These are phyloP conservation scores for Antechinus flavipes DNA, from an alignment of 2,113 vertebrate species.

Conservation along the genomic window DNA sequence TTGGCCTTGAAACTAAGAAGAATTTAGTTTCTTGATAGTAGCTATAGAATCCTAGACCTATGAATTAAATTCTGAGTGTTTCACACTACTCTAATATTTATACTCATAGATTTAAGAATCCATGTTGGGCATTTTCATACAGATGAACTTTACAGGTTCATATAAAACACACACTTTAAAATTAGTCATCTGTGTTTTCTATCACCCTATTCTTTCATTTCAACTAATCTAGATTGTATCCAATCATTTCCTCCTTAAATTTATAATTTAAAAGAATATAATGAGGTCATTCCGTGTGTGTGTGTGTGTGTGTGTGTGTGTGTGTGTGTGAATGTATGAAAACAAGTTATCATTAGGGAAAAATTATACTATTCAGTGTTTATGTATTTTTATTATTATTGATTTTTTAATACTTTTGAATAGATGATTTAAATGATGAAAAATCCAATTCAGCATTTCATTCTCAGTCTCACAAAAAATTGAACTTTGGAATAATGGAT, in stretches of 20 bases:
- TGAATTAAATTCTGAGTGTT: neutral
- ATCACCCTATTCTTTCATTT: neutral
- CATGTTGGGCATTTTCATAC: neutral
- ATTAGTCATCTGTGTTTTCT: neutral
- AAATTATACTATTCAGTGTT: neutral
- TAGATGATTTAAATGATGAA: neutral
- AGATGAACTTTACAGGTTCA: neutral
- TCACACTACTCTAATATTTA: neutral
- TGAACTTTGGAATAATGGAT: neutral
- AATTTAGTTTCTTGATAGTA: neutral
- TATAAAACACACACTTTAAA: neutral
- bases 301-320: too few relatives aligned
- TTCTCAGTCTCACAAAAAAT: neutral
- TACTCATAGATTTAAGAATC: neutral
- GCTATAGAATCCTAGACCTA: neutral
- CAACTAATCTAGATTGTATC: neutral
- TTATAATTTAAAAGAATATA: neutral
- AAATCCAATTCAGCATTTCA: neutral
- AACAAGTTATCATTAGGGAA: neutral
- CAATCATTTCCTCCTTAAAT: neutral
- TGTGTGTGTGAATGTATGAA: neutral
- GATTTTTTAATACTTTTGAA: too few relatives aligned
- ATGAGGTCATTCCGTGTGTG: too few relatives aligned
- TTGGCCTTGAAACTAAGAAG: neutral
- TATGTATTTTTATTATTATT: neutral